These are phyloP conservation scores for Geotrypetes seraphini DNA, from an alignment of 2,797 vertebrate species.

Conservation along the genomic window DNA sequence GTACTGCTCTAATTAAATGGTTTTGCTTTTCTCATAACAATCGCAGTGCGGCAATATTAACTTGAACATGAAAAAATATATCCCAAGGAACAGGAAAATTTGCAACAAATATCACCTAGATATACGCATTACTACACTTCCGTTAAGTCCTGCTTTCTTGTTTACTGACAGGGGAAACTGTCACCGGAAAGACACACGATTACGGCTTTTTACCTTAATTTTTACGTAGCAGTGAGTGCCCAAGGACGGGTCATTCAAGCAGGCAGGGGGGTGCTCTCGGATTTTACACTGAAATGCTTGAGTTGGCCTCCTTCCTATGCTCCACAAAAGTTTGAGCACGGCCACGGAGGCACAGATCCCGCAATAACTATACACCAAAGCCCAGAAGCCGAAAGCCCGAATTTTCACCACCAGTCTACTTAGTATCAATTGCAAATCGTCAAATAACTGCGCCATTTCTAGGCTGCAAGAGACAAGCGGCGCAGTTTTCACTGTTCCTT, in stretches of 20 bases:
- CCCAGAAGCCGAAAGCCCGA: constrained; percentile 74
- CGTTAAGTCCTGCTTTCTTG: too few relatives aligned
- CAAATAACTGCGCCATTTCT: neutral
- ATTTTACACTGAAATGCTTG: constrained; percentile 72
- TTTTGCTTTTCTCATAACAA: too few relatives aligned
- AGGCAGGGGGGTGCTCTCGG: constrained; percentile 76
- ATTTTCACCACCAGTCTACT: constrained; percentile 56
- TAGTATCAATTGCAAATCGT: constrained; percentile 19
- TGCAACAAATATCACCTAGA: too few relatives aligned
- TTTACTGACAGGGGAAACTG: neutral
- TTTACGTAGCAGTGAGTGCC: constrained; percentile 94
- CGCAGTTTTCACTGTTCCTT: too few relatives aligned
- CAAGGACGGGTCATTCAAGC: constrained; percentile 86
- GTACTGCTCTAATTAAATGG: too few relatives aligned
- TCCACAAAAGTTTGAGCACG: constrained; percentile 86
- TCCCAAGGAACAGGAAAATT: too few relatives aligned
- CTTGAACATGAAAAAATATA: too few relatives aligned
- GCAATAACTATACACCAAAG: constrained; percentile 78
- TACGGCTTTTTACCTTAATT: constrained; percentile 94
- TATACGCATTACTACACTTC: too few relatives aligned
- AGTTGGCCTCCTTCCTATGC: constrained; percentile 67
- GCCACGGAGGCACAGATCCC: constrained; percentile 68
- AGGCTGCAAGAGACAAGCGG: too few relatives aligned
- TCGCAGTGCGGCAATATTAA: too few relatives aligned
- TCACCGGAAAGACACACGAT: too few relatives aligned